Evolutionary conservation across 2,888 invertebrate species (phyloP).

Genomic region (Chrysotoxum bicinctum): DNA sequence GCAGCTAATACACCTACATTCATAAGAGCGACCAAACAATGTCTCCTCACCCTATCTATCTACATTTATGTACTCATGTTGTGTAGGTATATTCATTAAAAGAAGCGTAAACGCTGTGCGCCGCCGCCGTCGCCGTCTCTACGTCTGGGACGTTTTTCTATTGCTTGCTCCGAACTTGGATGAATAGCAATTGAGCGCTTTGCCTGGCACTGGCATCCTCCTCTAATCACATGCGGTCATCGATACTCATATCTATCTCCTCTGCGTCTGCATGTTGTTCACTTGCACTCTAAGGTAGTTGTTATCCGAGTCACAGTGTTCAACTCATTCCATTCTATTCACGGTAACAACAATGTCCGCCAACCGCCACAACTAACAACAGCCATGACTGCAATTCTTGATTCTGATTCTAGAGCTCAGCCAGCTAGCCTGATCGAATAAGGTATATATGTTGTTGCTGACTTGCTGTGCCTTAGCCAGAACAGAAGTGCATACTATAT

Average conservation of each 20-base stretch:
- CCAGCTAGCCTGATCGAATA: constrained; percentile 27
- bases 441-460: constrained; percentile 17
- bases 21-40: constrained; percentile 37
- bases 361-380: constrained; percentile 53
- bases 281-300: constrained; percentile 68
- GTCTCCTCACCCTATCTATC: constrained; percentile 54
- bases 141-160: constrained; percentile 60
- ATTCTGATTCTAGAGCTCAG: constrained; percentile 68
- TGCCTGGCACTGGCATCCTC: constrained; percentile 63
- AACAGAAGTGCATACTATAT: constrained; percentile 57
- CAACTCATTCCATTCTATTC: constrained; percentile 72
- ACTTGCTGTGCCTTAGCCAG: constrained; percentile 10
- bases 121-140: constrained; percentile 47
- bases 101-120: constrained; percentile 68
- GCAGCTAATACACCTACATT: constrained; percentile 45
- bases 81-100: constrained; percentile 42
- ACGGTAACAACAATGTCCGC: constrained; percentile 66
- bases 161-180: constrained; percentile 21
- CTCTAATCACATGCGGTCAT: constrained; percentile 72
- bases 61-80: neutral
- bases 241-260: constrained; percentile 71
- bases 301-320: constrained; percentile 70
- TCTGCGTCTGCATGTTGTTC: constrained; percentile 63
- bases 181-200: constrained; percentile 34
- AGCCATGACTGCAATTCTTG: constrained; percentile 72